Evolutionary conservation across 1,140 invertebrate species (phyloP), one percentile per base, ranked within the genome.

Genomic region (Chelonus insularis): DNA sequence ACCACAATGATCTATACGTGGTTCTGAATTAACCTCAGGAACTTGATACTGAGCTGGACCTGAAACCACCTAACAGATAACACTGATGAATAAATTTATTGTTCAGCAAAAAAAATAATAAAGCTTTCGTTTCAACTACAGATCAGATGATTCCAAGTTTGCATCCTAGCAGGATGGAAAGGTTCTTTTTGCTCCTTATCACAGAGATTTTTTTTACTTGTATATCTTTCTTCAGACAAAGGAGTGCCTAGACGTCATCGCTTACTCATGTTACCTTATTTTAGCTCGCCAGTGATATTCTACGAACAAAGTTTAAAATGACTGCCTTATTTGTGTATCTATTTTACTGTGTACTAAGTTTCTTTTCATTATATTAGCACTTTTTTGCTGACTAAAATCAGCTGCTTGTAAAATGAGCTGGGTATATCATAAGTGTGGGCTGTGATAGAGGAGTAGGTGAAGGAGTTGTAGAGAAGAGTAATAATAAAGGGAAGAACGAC

Each of bases 61-160:
- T n/a, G n/a, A n/a, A n/a, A n/a, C n/a, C n/a, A n/a, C n/a, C n/a
- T n/a, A n/a, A n/a, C n/a, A n/a, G n/a, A n/a, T n/a, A n/a, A n/a
- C n/a, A n/a, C n/a, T n/a, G n/a, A n/a, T n/a, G n/a, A n/a, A n/a
- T n/a, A n/a, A n/a, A n/a, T n/a, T n/a, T n/a, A n/a, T n/a, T n/a
- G n/a, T n/a, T n/a, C n/a, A n/a, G n/a, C n/a, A n/a, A n/a, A n/a
- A n/a, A n/a, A n/a, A n/a, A n/a, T n/a, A n/a, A n/a, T n/a, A n/a
- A n/a, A n/a, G n/a, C n/a, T n/a, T n/a, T n/a, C n/a, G n/a, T n/a
- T 91, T 89, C 91, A 89, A 91, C 89, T 92, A 91, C 89, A 89
- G 89, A 92, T 90, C 89, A 91, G 88, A 90, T 91, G 89, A 91
- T 91, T 91, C 89, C 89, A 91, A 89, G 89, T 91, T 91, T 89